These are phyloP conservation scores for Muricea muricata DNA, from an alignment of 92 coral and sea anemone species.

Conservation along the genomic window DNA sequence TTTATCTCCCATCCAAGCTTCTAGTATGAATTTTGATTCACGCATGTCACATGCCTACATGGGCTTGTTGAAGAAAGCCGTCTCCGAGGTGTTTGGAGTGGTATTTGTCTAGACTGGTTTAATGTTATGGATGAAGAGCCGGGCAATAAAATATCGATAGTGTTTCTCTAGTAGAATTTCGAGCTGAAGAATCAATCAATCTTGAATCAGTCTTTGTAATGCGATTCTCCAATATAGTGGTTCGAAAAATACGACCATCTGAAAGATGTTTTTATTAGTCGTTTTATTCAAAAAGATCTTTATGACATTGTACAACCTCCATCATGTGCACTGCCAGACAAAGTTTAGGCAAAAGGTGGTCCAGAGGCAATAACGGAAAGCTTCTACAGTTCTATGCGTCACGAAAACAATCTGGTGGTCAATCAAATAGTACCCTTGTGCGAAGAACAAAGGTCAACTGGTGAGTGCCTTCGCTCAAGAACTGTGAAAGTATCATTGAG, in stretches of 20 bases:
- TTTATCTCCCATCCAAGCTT: constrained; percentile 38
- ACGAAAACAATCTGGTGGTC: too few species aligned
- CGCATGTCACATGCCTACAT: constrained; percentile 44
- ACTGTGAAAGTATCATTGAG: constrained; percentile 11
- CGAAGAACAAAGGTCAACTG: constrained; percentile 45
- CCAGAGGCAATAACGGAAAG: constrained; percentile 33
- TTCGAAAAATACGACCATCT: background rate
- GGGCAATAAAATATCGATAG: background rate
- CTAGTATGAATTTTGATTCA: constrained; percentile 35
- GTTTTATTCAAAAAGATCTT: constrained; percentile 24
- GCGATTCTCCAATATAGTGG: background rate
- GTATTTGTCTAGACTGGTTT: constrained; percentile 8
- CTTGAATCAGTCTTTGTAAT: background rate
- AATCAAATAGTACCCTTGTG: background rate
- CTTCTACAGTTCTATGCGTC: constrained; percentile 15
- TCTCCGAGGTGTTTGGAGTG: constrained; percentile 6
- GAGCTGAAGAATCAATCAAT: too few species aligned
- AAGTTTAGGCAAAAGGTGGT: background rate
- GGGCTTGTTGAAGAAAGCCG: constrained; percentile 29
- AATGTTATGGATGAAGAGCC: background rate
- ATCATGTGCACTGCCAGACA: constrained; percentile 32
- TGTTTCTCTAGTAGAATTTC: too few species aligned
- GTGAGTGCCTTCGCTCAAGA: constrained; percentile 32
- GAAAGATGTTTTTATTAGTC: constrained; percentile 28
- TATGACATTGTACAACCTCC: constrained; percentile 39